phyloP scores from a whole-genome alignment of 2,797 vertebrate genomes.

The Chiroxiphia lanceolata region DNA sequence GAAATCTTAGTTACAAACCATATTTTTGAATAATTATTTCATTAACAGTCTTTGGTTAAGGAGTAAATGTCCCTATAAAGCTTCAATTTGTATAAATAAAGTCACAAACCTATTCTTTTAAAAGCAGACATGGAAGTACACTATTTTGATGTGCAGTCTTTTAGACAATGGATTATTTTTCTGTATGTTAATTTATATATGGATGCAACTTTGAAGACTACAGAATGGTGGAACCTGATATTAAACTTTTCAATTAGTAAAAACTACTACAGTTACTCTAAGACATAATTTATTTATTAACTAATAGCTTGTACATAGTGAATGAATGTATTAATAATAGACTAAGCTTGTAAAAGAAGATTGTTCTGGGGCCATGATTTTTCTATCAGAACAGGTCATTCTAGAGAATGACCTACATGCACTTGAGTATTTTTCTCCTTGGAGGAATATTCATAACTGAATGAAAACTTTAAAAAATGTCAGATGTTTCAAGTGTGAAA shows the following conservation, averaged over 20 bases:
- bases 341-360: constrained; percentile 19
- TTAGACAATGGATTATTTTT: constrained; percentile 50
- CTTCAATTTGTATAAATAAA: constrained; percentile 39
- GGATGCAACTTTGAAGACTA: constrained; percentile 36
- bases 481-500: constrained; percentile 80
- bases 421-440: constrained; percentile 12
- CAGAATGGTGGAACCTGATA: constrained; percentile 30
- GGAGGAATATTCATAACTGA: not conserved
- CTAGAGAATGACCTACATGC: not conserved
- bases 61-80: not conserved
- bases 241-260: constrained; percentile 62
- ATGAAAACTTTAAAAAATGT: constrained; percentile 65
- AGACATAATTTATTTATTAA: constrained; percentile 67
- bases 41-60: not conserved
- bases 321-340: constrained; percentile 48
- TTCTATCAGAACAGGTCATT: not conserved
- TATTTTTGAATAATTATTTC: constrained; percentile 17
- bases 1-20: not conserved
- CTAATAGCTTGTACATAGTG: constrained; percentile 36
- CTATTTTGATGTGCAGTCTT: constrained; percentile 60
- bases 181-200: constrained; percentile 40
- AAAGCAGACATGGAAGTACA: constrained; percentile 21
- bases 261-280: constrained; percentile 9
- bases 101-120: constrained; percentile 31
- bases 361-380: not conserved